These are phyloP conservation scores for Drosophila glabriapex DNA, from an alignment of 2,888 invertebrate genomes.

Conservation along the genomic window DNA sequence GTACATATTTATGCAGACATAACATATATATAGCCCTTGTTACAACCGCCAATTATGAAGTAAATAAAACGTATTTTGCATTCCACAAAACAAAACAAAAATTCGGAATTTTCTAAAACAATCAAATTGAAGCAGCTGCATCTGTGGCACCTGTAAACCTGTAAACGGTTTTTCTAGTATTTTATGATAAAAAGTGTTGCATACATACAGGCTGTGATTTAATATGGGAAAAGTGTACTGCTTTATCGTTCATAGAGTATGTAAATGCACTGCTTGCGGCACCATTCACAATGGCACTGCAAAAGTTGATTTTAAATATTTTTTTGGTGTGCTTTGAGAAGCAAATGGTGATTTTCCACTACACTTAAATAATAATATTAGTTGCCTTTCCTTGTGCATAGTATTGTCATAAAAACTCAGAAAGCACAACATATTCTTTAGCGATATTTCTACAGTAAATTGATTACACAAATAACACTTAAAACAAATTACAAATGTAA, in stretches of 20 bases:
- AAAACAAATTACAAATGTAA: not conserved
- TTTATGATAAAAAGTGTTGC: not conserved
- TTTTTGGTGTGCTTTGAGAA: not conserved
- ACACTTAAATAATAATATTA: not conserved
- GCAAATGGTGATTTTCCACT: not conserved
- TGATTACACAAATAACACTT: too few species aligned
- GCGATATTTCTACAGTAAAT: too few species aligned
- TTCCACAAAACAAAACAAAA: conserved; percentile 22
- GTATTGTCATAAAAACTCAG: not conserved
- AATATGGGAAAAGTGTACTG: not conserved
- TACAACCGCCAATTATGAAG: conserved; percentile 1
- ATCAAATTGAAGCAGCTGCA: not conserved
- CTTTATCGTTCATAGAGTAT: not conserved
- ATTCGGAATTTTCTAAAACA: not conserved
- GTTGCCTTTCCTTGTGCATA: not conserved
- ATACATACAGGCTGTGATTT: conserved; percentile 8
- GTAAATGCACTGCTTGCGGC: not conserved
- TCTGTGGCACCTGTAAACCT: not conserved
- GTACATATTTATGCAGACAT: conserved; percentile 10
- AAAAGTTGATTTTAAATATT: not conserved
- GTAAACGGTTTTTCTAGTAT: not conserved
- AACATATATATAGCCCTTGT: conserved; percentile 4
- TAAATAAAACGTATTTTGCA: conserved; percentile 43
- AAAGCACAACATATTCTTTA: not conserved
- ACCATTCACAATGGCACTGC: not conserved